Conservation (phyloP, 2,797 vertebrate genomes). For the Lacerta agilis region DNA sequence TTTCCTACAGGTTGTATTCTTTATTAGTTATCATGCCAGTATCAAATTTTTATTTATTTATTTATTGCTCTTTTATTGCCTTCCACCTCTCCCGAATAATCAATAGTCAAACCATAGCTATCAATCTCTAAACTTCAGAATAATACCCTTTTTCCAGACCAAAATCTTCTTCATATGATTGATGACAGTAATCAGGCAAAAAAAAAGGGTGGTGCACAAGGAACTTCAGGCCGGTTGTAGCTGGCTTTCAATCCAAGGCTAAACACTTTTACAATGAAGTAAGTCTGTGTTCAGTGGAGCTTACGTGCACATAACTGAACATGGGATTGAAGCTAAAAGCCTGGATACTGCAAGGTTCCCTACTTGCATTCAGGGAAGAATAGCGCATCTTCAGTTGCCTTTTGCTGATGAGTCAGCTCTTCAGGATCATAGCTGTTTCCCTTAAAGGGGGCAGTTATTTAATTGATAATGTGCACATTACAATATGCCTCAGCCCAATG, state of each 20-base stretch:
- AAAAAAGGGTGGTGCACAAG: slow-evolving; percentile 53
- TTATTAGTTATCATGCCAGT: slow-evolving; percentile 13
- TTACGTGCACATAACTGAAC: not conserved
- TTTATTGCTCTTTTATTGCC: slow-evolving; percentile 7
- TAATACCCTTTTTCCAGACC: slow-evolving; percentile 74
- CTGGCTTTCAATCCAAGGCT: slow-evolving; percentile 49
- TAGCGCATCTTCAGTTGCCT: too few relatives aligned
- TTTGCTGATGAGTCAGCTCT: too few relatives aligned
- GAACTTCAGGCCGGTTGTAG: slow-evolving; percentile 53
- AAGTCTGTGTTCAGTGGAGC: not conserved
- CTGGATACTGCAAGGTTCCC: not conserved
- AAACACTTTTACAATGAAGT: not conserved
- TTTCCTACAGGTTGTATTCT: slow-evolving; percentile 39
- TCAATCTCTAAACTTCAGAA: slow-evolving; percentile 66
- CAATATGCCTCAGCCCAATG: too few relatives aligned
- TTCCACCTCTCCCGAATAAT: slow-evolving; percentile 48
- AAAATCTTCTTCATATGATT: slow-evolving; percentile 69
- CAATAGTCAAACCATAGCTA: slow-evolving; percentile 68
- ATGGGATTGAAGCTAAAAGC: not conserved
- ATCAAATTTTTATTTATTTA: slow-evolving; percentile 26
- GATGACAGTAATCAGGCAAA: slow-evolving; percentile 76
- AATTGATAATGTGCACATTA: too few relatives aligned
- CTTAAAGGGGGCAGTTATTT: too few relatives aligned
- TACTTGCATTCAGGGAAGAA: too few relatives aligned
- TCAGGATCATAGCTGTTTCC: too few relatives aligned